Evolutionary conservation across 2,888 invertebrate species (phyloP).

Genomic region (Lithophane semibrunnea): DNA sequence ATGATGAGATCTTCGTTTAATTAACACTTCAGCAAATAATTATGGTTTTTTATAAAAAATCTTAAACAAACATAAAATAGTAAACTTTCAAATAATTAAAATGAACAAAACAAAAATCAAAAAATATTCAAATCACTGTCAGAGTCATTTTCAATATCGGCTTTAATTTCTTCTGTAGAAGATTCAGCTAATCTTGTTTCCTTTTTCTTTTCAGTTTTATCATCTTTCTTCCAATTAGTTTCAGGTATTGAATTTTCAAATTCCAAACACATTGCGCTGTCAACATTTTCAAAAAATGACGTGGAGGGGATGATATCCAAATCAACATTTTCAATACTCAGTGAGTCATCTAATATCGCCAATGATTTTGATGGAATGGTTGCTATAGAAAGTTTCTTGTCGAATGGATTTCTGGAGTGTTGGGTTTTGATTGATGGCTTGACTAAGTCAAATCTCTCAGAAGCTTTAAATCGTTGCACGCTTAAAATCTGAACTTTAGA

Average conservation of each 20-base stretch:
- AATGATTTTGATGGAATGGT: constrained; percentile 4
- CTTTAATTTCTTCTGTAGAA: neutral
- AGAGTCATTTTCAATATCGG: constrained; percentile 7
- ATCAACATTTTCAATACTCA: constrained; percentile 12
- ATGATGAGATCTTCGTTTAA: constrained; percentile 1
- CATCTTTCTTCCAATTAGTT: constrained; percentile 9
- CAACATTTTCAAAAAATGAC: constrained; percentile 6
- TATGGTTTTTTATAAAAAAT: constrained; percentile 2
- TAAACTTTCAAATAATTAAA: too few species aligned
- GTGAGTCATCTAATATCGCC: constrained; percentile 4
- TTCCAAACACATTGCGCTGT: constrained; percentile 18
- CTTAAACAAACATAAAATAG: neutral
- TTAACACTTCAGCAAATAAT: constrained; percentile 5
- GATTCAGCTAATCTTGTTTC: constrained; percentile 7
- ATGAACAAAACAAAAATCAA: neutral
- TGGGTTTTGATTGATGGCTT: neutral
- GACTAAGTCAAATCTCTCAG: neutral
- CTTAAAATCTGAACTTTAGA: constrained; percentile 11
- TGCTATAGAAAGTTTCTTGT: constrained; percentile 3
- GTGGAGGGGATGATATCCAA: too few species aligned
- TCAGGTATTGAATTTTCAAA: constrained; percentile 19
- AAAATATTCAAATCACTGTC: constrained; percentile 11
- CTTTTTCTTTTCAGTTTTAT: neutral
- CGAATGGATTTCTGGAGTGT: too few species aligned
- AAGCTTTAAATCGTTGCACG: constrained; percentile 7